Base-by-base conservation (phyloP, 2,797 vertebrate species). In the Karalla daura region DNA sequence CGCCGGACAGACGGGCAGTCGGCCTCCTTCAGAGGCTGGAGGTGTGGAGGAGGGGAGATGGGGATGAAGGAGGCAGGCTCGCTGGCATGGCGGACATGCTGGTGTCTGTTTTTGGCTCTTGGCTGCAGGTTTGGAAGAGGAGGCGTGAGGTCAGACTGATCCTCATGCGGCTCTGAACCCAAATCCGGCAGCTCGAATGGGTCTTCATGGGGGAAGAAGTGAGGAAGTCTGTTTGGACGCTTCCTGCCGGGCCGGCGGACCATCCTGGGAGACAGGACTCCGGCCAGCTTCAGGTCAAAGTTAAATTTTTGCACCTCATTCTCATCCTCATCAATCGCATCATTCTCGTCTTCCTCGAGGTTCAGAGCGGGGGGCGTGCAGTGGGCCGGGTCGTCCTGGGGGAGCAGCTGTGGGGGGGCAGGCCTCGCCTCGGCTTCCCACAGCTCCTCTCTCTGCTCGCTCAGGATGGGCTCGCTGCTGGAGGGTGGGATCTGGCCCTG, bases 401-500 rank as follows among this genome's bases (percentile, higher is more conserved):
- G 74, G 67, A 64, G 54, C 0, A 17, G 30, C 36, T 74, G 67
- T 14, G 83, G 58, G 30, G 47, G 76, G 33, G 74, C 47, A 14
- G 81, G 51, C 41, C 87, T 78, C 32, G 65, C 83, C 44, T 92
- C 91, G 15, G 89, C 59, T 49, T 92, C 92, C 80, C 91, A 92
- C 0, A 86, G 73, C 1, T 84, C 87, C 1, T 90, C 91, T 39
- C 93, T 91, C 61, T 94, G 95, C 50, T 97, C 95, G 0, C 92
- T 96, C 28, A 99, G 92, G 83, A 96, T 96, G 65, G 98, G 98
- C 68, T 99, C 98, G 0, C 98, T 99, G 91, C 93, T 98, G 67
- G 96, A 98, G 0, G 98, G 95, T 5, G 92, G 95, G 63, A 98
- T 95, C 60, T 80, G 87, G 17, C 81, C 69, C 20, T 86, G 58